Conservation (phyloP, 2,888 invertebrate species). For the Sylvicola cinctus region DNA sequence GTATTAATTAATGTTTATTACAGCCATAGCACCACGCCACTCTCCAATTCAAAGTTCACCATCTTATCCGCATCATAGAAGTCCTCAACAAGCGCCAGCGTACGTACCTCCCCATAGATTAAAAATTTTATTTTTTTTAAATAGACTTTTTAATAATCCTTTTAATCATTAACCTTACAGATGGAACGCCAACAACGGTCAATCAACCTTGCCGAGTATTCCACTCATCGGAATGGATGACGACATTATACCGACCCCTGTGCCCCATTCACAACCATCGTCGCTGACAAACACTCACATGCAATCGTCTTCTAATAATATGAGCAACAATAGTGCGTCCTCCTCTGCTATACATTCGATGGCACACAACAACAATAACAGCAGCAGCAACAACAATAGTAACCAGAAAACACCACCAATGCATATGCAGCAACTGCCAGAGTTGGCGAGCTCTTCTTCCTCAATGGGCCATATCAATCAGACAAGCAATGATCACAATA, state of each 20-base stretch:
- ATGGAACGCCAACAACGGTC: slow-evolving; percentile 39
- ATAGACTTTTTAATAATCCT: not conserved
- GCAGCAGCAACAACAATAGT: slow-evolving; percentile 3
- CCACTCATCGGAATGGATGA: slow-evolving; percentile 58
- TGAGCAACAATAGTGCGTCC: slow-evolving; percentile 11
- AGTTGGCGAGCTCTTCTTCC: slow-evolving; percentile 5
- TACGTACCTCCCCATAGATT: slow-evolving; percentile 14
- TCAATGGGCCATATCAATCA: not conserved
- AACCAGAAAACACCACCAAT: no score
- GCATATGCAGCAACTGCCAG: slow-evolving; percentile 5
- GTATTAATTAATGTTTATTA: slow-evolving; percentile 6
- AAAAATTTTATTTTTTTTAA: slow-evolving; percentile 8
- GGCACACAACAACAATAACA: no score
- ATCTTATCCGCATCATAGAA: slow-evolving; percentile 20
- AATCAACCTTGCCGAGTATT: slow-evolving; percentile 49
- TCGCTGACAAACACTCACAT: slow-evolving; percentile 4
- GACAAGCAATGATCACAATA: not conserved
- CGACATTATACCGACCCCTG: slow-evolving; percentile 16
- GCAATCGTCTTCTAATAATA: slow-evolving; percentile 9
- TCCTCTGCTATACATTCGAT: no score
- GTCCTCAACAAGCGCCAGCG: slow-evolving; percentile 25
- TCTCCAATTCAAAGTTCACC: slow-evolving; percentile 38
- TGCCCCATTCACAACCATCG: slow-evolving; percentile 12
- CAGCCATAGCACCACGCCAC: slow-evolving; percentile 31
- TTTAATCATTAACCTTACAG: slow-evolving; percentile 17